Evolutionary conservation across 2,113 vertebrate species (phyloP).

Genomic region (Pantherophis guttatus): DNA sequence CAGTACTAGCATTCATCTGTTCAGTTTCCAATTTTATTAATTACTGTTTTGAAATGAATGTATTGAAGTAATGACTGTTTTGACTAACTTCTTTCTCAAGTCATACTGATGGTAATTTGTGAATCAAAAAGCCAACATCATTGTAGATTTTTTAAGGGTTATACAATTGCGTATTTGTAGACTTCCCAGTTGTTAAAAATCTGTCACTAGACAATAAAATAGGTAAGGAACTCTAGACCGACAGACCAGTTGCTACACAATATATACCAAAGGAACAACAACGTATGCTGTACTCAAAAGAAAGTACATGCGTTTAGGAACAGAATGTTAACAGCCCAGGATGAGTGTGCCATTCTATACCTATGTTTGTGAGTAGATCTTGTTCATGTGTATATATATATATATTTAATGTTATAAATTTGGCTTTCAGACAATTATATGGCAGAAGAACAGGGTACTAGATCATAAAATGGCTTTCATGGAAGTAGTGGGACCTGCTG

Average conservation of each 20-base stretch:
- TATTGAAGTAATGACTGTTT: neutral
- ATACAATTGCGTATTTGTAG: neutral
- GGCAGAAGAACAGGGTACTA: slow-evolving; percentile 89
- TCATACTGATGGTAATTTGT: neutral
- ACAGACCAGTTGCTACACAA: neutral
- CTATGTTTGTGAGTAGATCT: slow-evolving; percentile 60
- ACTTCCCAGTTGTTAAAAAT: neutral
- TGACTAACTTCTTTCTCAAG: neutral
- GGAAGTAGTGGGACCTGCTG: slow-evolving; percentile 82
- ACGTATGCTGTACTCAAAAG: neutral
- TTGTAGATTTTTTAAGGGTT: neutral
- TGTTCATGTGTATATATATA: neutral
- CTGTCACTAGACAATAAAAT: neutral
- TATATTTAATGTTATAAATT: slow-evolving; percentile 69
- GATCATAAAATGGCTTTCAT: slow-evolving; percentile 89
- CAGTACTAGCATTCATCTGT: neutral
- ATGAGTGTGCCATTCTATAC: slow-evolving; percentile 50
- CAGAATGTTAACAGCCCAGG: slow-evolving; percentile 64
- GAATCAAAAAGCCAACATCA: neutral
- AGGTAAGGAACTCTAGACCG: neutral
- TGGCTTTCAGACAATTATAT: slow-evolving; percentile 85
- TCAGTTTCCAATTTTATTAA: neutral
- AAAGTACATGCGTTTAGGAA: slow-evolving; percentile 57
- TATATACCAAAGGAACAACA: neutral
- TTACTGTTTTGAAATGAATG: neutral